Conservation (phyloP, 2,888 invertebrate species). For the Tetropium fuscum region DNA sequence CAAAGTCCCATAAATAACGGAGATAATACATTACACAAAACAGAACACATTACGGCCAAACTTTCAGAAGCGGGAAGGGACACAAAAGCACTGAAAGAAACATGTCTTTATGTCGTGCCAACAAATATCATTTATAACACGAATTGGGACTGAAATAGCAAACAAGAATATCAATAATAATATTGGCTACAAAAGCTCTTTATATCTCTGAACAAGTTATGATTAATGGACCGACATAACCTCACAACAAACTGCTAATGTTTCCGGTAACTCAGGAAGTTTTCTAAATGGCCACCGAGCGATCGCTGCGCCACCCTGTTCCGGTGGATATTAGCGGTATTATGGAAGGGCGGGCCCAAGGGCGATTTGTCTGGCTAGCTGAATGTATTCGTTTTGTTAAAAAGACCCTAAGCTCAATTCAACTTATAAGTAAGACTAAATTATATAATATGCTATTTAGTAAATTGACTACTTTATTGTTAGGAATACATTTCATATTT, state of each 20-base stretch:
- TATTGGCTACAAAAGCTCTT: slow-evolving; percentile 58
- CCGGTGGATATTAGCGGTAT: slow-evolving; percentile 64
- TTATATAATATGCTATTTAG: no score
- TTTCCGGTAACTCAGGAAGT: slow-evolving; percentile 65
- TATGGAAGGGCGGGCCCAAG: slow-evolving; percentile 63
- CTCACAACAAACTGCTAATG: slow-evolving; percentile 64
- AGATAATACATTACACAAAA: slow-evolving; percentile 43
- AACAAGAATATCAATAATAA: slow-evolving; percentile 66
- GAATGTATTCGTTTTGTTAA: slow-evolving; percentile 15
- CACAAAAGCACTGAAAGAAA: slow-evolving; percentile 54
- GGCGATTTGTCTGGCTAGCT: slow-evolving; percentile 57
- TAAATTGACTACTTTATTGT: no score
- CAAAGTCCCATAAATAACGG: slow-evolving; percentile 45
- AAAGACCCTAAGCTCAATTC: slow-evolving; percentile 14
- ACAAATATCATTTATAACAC: slow-evolving; percentile 65
- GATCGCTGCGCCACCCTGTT: slow-evolving; percentile 61
- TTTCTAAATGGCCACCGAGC: slow-evolving; percentile 62
- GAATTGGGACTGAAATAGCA: slow-evolving; percentile 62
- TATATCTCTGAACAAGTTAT: slow-evolving; percentile 61
- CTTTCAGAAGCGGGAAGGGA: slow-evolving; percentile 42
- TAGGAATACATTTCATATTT: no score
- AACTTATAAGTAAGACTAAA: no score
- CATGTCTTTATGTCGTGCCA: slow-evolving; percentile 61
- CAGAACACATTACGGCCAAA: slow-evolving; percentile 46
- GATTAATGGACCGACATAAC: slow-evolving; percentile 64